Conservation (phyloP, 2,113 vertebrate genomes). For the Dipodomys ordii region DNA sequence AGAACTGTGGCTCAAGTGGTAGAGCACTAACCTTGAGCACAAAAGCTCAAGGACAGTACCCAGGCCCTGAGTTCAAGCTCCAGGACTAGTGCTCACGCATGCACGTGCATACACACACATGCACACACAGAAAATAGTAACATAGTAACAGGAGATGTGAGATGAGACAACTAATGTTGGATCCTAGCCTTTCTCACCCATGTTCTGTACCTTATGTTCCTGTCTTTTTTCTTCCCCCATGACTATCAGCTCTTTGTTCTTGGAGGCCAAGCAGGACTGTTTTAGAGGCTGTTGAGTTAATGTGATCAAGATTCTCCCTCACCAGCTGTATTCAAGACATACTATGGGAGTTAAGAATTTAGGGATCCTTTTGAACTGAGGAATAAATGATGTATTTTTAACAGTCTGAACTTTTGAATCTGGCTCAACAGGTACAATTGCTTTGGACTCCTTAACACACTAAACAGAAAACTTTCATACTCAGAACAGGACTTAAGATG, state of each 20-base stretch:
- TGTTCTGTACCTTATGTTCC: background rate
- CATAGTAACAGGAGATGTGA: background rate
- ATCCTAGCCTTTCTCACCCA: background rate
- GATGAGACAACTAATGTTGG: background rate
- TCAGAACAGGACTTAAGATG: background rate
- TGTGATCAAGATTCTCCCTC: background rate
- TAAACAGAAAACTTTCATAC: background rate
- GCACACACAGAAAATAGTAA: background rate
- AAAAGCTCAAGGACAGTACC: no score
- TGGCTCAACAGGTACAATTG: background rate
- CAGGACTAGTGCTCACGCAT: no score
- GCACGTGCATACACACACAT: no score
- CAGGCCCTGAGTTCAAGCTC: background rate
- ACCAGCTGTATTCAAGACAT: background rate
- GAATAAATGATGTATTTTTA: background rate
- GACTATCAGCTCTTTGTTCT: background rate
- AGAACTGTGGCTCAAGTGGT: no score
- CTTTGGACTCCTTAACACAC: background rate
- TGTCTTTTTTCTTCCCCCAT: constrained; percentile 21
- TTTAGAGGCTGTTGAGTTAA: constrained; percentile 8
- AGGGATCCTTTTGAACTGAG: constrained; percentile 13
- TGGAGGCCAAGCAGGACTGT: background rate
- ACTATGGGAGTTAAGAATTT: background rate
- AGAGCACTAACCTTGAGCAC: no score
- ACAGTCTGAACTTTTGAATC: background rate